phyloP scores from a whole-genome alignment of 1,140 invertebrate species.

The Lycorma delicatula region DNA sequence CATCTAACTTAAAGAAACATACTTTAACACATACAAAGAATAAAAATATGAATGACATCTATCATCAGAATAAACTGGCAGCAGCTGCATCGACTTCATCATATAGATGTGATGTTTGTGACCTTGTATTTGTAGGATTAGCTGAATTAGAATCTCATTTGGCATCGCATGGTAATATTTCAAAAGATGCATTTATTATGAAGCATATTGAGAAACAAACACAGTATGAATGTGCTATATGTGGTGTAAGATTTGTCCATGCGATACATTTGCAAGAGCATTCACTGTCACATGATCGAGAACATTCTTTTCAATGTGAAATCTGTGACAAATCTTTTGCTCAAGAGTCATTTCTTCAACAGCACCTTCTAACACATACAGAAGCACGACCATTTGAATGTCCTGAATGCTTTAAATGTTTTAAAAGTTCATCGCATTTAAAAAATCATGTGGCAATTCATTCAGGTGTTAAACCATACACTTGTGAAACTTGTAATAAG shows the following conservation, averaged over 20 bases:
- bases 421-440: constrained; percentile 26
- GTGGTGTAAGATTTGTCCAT: constrained; percentile 30
- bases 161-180: constrained; percentile 1
- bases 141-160: constrained; percentile 25
- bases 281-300: constrained; percentile 36
- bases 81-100: not conserved
- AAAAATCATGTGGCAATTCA: constrained; percentile 34
- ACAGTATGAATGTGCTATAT: constrained; percentile 30
- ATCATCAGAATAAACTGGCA: not conserved
- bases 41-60: too few species aligned
- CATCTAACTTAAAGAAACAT: constrained; percentile 28
- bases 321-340: constrained; percentile 36
- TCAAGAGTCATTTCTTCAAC: constrained; percentile 42
- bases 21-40: constrained; percentile 25
- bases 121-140: constrained; percentile 14
- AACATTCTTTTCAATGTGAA: constrained; percentile 41
- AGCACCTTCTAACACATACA: constrained; percentile 66
- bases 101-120: constrained; percentile 5
- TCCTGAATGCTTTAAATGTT: constrained; percentile 38
- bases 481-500: constrained; percentile 46
- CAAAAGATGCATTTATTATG: not conserved
- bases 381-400: constrained; percentile 53
- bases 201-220: constrained; percentile 1
- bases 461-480: constrained; percentile 36
- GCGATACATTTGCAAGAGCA: constrained; percentile 28